phyloP scores from a whole-genome alignment of 2,797 vertebrate genomes.

The Florisuga fusca region DNA sequence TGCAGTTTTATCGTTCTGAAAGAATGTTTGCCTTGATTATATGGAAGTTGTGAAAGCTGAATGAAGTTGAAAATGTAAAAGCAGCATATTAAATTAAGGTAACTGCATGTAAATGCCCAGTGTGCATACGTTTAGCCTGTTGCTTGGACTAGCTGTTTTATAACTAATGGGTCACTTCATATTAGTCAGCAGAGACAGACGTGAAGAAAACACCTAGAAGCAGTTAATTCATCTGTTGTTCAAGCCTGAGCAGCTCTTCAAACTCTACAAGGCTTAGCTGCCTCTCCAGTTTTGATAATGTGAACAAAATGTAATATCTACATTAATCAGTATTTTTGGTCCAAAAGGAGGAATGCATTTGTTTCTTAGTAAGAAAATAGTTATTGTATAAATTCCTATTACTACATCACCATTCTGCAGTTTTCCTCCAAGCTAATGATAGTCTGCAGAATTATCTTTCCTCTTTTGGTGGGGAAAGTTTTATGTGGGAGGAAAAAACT shows the following conservation, averaged over 20 bases:
- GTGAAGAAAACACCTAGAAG: background rate
- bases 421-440: slow-evolving; percentile 60
- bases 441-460: background rate
- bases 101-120: background rate
- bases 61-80: slow-evolving; percentile 21
- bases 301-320: slow-evolving; percentile 83
- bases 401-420: slow-evolving; percentile 75
- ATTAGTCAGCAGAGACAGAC: slow-evolving; percentile 15
- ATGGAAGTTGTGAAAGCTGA: background rate
- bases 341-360: slow-evolving; percentile 83
- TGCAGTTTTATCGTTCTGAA: slow-evolving; percentile 15
- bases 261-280: slow-evolving; percentile 53
- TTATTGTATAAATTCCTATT: slow-evolving; percentile 84
- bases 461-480: background rate
- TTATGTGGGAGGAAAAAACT: too few relatives aligned
- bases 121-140: background rate
- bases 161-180: background rate
- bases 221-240: slow-evolving; percentile 36
- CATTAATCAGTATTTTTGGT: slow-evolving; percentile 82
- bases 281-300: slow-evolving; percentile 76
- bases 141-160: slow-evolving; percentile 8
- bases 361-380: slow-evolving; percentile 89
- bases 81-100: background rate
- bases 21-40: background rate
- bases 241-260: background rate